phyloP scores from a whole-genome alignment of 2,797 vertebrate genomes.

The Lerista edwardsae region DNA sequence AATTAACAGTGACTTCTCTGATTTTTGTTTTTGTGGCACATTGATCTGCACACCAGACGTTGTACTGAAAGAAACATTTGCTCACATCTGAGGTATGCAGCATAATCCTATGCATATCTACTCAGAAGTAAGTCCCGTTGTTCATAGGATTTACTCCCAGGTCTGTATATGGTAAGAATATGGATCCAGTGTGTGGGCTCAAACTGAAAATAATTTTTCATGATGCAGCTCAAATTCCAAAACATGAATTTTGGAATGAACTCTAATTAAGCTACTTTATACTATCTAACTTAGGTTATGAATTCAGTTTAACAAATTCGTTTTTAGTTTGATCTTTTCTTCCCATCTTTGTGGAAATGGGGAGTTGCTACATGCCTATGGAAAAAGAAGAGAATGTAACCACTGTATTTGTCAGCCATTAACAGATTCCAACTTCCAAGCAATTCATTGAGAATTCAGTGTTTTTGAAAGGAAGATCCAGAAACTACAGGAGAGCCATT shows the following conservation, averaged over 20 bases:
- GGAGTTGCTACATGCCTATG: not conserved
- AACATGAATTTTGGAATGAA: not conserved
- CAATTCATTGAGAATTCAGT: not conserved
- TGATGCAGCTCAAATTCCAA: not conserved
- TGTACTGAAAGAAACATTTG: too few relatives aligned
- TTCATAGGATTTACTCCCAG: too few relatives aligned
- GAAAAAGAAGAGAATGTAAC: not conserved
- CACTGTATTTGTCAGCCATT: not conserved
- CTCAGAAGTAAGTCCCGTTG: too few relatives aligned
- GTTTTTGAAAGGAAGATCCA: not conserved
- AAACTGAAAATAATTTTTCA: not conserved
- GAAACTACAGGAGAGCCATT: not conserved
- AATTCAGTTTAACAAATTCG: not conserved
- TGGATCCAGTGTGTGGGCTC: not conserved
- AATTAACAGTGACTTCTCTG: not conserved
- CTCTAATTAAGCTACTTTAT: not conserved
- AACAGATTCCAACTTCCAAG: not conserved
- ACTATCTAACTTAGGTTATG: not conserved
- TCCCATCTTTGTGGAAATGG: not conserved
- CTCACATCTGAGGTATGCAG: not conserved
- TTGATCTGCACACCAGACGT: not conserved
- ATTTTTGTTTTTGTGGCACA: not conserved
- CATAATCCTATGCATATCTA: too few relatives aligned
- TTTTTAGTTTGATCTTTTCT: not conserved
- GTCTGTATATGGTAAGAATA: not conserved